phyloP scores from a whole-genome alignment of 2,888 invertebrate species.

The Lissocephala sabroskyi region DNA sequence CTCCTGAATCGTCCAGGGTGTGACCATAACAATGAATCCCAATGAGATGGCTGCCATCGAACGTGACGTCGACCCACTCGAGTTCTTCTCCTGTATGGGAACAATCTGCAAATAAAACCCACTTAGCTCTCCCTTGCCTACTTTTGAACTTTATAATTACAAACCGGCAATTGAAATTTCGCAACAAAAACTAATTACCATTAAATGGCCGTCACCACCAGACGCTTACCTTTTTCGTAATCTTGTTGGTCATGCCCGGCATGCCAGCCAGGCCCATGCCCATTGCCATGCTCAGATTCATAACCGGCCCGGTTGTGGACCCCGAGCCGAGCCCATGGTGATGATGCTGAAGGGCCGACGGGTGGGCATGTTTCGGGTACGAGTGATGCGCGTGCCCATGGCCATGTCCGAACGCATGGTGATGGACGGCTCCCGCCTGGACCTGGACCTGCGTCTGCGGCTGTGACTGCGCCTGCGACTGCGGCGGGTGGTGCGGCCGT shows the following conservation, averaged over 20 bases:
- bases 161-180: neutral
- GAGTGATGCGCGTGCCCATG: constrained; percentile 43
- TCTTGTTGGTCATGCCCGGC: constrained; percentile 63
- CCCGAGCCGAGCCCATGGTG: constrained; percentile 29
- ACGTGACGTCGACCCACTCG: constrained; percentile 85
- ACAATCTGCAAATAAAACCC: constrained; percentile 53
- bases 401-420: constrained; percentile 28
- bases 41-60: constrained; percentile 94
- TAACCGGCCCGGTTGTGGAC: constrained; percentile 47
- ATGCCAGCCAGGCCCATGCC: constrained; percentile 68
- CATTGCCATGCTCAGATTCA: constrained; percentile 71
- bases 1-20: constrained; percentile 92
- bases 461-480: constrained; percentile 15
- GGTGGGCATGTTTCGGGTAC: neutral
- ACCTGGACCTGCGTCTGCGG: constrained; percentile 26
- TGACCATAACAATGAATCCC: constrained; percentile 92
- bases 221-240: constrained; percentile 66
- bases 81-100: constrained; percentile 74
- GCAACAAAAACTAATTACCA: constrained; percentile 11
- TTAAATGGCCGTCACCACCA: no score
- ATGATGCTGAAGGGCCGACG: constrained; percentile 38
- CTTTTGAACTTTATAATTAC: no score
- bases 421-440: no score
- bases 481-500: constrained; percentile 50
- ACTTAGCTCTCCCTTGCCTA: neutral